Base-by-base conservation (phyloP, 2,113 vertebrate genomes). In the Triplophysa dalaica region DNA sequence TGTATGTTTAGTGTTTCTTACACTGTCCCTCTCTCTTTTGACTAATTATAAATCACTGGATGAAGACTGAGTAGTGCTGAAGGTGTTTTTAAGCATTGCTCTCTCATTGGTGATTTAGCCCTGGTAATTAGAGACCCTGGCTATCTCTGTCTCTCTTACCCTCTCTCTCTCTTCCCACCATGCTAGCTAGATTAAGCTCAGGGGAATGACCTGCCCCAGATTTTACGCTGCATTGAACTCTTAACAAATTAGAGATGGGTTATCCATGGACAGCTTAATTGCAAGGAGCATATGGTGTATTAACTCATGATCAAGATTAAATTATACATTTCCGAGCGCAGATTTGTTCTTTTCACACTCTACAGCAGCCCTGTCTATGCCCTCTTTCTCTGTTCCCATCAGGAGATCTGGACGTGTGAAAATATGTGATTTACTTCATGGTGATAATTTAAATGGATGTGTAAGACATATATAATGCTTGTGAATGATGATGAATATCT, bases 261-360 rank as follows among this genome's bases (percentile, higher is more conserved):
- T 91, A 89, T 91, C 88, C 86, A 85, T 66, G 77, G 90, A 91
- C 88, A 89, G 87, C 86, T 82, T 93, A 91, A 92, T 92, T 91
- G 88, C 87, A 83, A 87, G 87, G 85, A 89, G 89, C 90, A 90
- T 92, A 92, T 90, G 91, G 88, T 84, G 78, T 83, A 90, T 92
- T 91, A 92, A 89, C 85, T 89, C 85, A 86, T 93, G 89, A 92
- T 93, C 86, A 91, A 92, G 90, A 92, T 91, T 87, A 87, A 93
- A 91, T 92, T 84, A 82, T 87, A 89, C 75, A 81, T 85, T 89
- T 87, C 77, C 68, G 8, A 84, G 77, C 81, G 67, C 62, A 77
- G 82, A 86, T 84, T 21, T 70, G 81, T 73, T 77, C 69, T 78
- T 81, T 72, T 83, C 79, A 56, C 78, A 66, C 54, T 66, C 79